These are phyloP conservation scores for Spisula solida DNA, from an alignment of 2,888 invertebrate genomes.

Conservation along the genomic window DNA sequence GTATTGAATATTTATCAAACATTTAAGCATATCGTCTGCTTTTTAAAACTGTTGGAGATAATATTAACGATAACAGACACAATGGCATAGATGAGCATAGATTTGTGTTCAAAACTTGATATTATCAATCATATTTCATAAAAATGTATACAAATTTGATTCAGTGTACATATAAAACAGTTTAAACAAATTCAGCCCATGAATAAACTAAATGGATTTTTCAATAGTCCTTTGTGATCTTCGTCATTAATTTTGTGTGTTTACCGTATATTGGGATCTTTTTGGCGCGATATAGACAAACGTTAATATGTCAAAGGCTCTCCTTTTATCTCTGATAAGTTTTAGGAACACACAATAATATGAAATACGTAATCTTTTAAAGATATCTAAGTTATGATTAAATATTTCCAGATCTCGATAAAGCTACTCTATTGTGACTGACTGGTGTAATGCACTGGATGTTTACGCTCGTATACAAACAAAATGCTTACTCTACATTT, in stretches of 20 bases:
- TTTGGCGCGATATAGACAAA: background rate
- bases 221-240: background rate
- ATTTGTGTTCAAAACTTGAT: slow-evolving; percentile 11
- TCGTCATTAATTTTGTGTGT: background rate
- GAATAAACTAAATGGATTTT: background rate
- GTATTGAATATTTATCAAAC: slow-evolving; percentile 18
- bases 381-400: slow-evolving; percentile 18
- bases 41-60: background rate
- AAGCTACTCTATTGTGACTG: background rate
- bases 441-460: background rate
- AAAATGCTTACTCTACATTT: background rate
- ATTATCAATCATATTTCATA: slow-evolving; percentile 3
- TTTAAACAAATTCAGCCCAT: background rate
- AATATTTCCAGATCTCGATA: background rate
- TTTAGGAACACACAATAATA: background rate
- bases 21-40: background rate
- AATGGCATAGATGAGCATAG: background rate
- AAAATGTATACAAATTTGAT: background rate
- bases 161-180: background rate
- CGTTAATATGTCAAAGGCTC: background rate
- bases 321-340: background rate
- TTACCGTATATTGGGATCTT: background rate
- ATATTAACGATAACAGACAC: background rate
- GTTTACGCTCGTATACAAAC: background rate
- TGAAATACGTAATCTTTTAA: background rate